Evolutionary conservation across 2,797 vertebrate genomes (phyloP).

Genomic region (Mormyrus proboscirostris): DNA sequence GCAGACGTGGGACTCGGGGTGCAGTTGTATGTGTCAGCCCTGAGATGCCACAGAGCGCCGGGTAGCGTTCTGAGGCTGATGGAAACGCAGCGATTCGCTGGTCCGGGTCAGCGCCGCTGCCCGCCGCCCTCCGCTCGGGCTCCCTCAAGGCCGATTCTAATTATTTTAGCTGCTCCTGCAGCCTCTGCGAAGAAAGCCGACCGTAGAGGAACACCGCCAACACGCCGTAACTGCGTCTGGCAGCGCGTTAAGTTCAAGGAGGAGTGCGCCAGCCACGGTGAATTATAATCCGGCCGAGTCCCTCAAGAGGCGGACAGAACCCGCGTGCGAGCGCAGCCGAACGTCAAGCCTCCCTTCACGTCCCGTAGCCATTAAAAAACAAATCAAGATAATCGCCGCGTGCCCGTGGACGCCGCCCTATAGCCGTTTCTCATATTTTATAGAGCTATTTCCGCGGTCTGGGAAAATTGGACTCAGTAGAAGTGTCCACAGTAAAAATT

Average conservation of each 20-base stretch:
- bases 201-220: not conserved
- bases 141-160: not conserved
- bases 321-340: not conserved
- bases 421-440: not conserved
- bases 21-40: not conserved
- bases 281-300: not conserved
- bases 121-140: not conserved
- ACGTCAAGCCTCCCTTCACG: not conserved
- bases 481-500: not conserved
- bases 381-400: not conserved
- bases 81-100: not conserved
- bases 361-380: constrained; percentile 1
- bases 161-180: not conserved
- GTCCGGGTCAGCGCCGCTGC: not conserved
- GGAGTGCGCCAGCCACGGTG: constrained; percentile 2
- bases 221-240: not conserved
- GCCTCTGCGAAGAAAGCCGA: not conserved
- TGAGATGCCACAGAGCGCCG: not conserved
- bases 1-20: not conserved
- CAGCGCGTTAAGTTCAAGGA: not conserved
- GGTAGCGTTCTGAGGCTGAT: not conserved
- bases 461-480: constrained; percentile 8
- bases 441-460: not conserved
- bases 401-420: not conserved
- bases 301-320: not conserved